phyloP scores from a whole-genome alignment of 1,140 invertebrate genomes.

The Megalopta genalis region DNA sequence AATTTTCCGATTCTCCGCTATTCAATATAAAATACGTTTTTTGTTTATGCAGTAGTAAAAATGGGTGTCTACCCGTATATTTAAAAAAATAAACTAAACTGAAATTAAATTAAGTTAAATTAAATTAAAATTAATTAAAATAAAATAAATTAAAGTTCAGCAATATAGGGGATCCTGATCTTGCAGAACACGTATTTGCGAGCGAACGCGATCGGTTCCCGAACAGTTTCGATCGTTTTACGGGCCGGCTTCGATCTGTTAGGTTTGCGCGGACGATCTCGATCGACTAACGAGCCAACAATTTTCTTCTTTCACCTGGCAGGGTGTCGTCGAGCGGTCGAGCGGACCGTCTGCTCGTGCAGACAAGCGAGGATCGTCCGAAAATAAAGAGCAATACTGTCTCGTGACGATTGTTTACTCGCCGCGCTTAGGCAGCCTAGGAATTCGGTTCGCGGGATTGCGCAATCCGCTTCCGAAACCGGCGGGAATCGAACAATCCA shows the following conservation, averaged over 20 bases:
- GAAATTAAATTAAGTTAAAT: too few relatives aligned
- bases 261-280: neutral
- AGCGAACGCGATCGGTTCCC: neutral
- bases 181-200: neutral
- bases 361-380: neutral
- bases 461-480: neutral
- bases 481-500: too few relatives aligned
- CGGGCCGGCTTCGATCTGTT: neutral
- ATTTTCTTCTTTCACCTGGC: constrained; percentile 12
- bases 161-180: neutral
- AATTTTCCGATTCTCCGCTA: too few relatives aligned
- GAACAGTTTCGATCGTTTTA: too few relatives aligned
- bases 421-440: neutral
- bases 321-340: too few relatives aligned
- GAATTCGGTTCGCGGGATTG: neutral
- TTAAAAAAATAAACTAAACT: too few relatives aligned
- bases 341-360: neutral
- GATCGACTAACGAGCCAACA: constrained; percentile 9
- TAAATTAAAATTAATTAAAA: too few relatives aligned
- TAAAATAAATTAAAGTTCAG: too few relatives aligned
- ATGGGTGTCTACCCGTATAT: too few relatives aligned
- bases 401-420: neutral
- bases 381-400: neutral
- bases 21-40: too few relatives aligned
- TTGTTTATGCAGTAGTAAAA: too few relatives aligned